Percentiles rank a stretch among this genome's conserved stretches.
These are phyloP conservation scores for Mercenaria mercenaria DNA, from an alignment of 1,140 invertebrate species.

Conservation along the genomic window DNA sequence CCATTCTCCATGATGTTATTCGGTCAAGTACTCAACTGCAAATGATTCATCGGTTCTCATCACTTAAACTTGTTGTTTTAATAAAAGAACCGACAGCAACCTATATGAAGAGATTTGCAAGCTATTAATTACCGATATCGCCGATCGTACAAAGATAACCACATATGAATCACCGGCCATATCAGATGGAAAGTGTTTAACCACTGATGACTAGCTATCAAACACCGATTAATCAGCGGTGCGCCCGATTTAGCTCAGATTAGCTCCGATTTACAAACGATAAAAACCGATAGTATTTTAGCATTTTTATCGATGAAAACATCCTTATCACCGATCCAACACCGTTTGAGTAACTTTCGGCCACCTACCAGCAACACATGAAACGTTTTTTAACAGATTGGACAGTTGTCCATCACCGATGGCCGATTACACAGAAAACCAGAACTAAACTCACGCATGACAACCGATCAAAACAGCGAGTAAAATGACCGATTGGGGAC, in stretches of 20 bases:
- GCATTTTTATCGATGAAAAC: constrained; percentile 47
- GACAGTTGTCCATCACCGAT: constrained; percentile 30
- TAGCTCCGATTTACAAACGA: constrained; percentile 34
- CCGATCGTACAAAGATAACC: constrained; percentile 31
- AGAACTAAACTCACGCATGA: constrained; percentile 35
- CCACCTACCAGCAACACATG: constrained; percentile 22
- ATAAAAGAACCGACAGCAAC: constrained; percentile 39
- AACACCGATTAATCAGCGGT: constrained; percentile 30
- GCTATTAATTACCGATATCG: constrained; percentile 43
- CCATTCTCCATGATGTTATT: too few species aligned
- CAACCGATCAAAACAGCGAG: constrained; percentile 18
- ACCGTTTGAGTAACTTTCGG: constrained; percentile 1
- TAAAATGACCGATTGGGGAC: constrained; percentile 15
- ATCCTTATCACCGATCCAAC: constrained; percentile 49
- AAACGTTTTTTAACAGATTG: constrained; percentile 32
- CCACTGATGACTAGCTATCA: constrained; percentile 30
- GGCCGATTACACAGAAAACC: constrained; percentile 21
- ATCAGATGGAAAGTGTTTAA: constrained; percentile 39
- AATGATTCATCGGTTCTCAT: too few species aligned
- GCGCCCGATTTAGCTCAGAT: constrained; percentile 35
- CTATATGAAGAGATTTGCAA: constrained; percentile 34
- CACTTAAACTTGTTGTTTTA: too few species aligned
- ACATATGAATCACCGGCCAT: constrained; percentile 21
- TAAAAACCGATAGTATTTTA: constrained; percentile 41
- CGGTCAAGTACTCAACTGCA: too few species aligned